phyloP scores from a whole-genome alignment of 2,888 invertebrate species.

The Sepioteuthis lessoniana region DNA sequence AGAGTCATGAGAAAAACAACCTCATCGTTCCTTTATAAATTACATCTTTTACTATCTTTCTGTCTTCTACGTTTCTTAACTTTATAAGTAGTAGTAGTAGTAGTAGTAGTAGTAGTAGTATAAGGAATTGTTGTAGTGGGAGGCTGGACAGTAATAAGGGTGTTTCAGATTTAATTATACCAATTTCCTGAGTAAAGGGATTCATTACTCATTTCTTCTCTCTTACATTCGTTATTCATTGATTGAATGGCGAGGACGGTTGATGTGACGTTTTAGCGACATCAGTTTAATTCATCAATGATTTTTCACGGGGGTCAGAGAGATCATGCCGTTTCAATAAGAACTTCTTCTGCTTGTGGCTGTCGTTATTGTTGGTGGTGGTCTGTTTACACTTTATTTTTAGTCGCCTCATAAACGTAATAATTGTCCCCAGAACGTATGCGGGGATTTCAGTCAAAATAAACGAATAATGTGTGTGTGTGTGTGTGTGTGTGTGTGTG shows the following conservation, averaged over 20 bases:
- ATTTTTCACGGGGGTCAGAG: constrained; percentile 13
- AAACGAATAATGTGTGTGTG: background rate
- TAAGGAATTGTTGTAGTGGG: background rate
- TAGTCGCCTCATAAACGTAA: background rate
- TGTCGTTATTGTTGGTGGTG: background rate
- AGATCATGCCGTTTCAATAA: background rate
- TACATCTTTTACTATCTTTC: background rate
- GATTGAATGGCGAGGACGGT: background rate
- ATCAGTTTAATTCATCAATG: constrained; percentile 23
- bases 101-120: background rate
- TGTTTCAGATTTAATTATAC: background rate
- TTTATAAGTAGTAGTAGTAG: background rate
- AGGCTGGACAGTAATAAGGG: background rate
- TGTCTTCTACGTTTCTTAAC: background rate
- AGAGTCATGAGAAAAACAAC: no score
- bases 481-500: background rate
- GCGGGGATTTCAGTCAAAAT: background rate
- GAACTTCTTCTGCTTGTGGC: background rate
- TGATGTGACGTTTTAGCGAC: background rate
- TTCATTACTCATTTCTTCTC: background rate
- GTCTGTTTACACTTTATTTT: background rate
- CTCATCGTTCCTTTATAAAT: no score
- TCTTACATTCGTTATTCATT: background rate
- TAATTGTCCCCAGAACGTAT: background rate
- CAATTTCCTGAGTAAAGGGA: background rate